Conservation (phyloP, 2,888 invertebrate genomes). For the Ectemnius lituratus region DNA sequence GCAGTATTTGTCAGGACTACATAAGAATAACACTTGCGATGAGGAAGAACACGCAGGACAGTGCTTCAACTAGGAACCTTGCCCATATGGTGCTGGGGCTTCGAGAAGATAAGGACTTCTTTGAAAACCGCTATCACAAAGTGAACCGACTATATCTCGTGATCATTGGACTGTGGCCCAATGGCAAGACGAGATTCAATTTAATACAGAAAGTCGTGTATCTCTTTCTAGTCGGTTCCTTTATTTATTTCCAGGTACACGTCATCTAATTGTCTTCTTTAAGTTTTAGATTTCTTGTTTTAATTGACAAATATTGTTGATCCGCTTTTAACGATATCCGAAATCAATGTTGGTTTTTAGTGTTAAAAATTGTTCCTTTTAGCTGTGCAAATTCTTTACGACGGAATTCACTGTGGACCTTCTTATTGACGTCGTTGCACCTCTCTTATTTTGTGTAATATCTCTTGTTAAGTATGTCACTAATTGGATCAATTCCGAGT, state of each 20-base stretch:
- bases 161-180: neutral
- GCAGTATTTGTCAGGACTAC: no score
- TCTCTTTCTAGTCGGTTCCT: no score
- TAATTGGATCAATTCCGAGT: neutral
- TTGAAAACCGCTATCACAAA: neutral
- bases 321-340: no score
- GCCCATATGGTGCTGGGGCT: neutral
- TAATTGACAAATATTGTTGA: no score
- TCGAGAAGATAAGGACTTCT: neutral
- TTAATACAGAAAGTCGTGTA: no score
- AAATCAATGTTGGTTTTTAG: neutral
- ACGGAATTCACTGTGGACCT: neutral
- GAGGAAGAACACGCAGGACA: no score
- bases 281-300: no score
- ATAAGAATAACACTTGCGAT: no score
- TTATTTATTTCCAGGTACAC: no score
- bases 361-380: neutral
- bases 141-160: neutral
- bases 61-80: no score
- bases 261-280: no score
- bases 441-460: neutral
- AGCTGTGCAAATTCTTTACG: neutral
- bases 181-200: neutral
- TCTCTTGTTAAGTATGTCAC: neutral
- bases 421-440: neutral